Conservation (phyloP, 2,888 invertebrate genomes). For the Automeris io region DNA sequence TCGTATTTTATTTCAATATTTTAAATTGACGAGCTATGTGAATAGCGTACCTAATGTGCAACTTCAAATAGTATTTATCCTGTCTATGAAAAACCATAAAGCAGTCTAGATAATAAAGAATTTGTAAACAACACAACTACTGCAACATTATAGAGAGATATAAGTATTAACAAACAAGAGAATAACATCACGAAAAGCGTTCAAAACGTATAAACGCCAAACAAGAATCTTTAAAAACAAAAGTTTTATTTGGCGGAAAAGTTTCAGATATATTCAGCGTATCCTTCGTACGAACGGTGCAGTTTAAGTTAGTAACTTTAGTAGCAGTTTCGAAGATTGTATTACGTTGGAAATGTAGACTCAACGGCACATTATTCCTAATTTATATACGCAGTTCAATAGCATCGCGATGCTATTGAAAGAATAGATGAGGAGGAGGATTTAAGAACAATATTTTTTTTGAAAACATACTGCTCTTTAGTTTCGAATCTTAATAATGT, state of each 20-base stretch:
- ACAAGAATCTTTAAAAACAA: constrained; percentile 23
- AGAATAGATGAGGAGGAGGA: too few species aligned
- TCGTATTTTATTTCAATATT: too few species aligned
- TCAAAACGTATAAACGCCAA: constrained; percentile 18
- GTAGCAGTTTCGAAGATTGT: constrained; percentile 26
- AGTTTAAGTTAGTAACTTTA: constrained; percentile 28
- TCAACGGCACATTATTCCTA: constrained; percentile 30
- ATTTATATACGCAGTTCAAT: constrained; percentile 62
- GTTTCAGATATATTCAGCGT: constrained; percentile 17
- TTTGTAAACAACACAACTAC: not conserved
- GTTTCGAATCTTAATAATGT: too few species aligned
- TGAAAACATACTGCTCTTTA: constrained; percentile 45
- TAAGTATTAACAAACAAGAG: not conserved
- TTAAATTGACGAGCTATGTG: too few species aligned
- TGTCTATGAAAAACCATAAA: too few species aligned
- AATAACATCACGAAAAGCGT: constrained; percentile 10
- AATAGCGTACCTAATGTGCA: too few species aligned
- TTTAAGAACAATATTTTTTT: too few species aligned
- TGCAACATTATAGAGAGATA: not conserved
- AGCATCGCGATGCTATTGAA: too few species aligned
- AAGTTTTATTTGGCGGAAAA: constrained; percentile 27
- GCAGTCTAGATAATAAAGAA: not conserved
- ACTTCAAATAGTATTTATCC: too few species aligned
- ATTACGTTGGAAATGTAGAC: constrained; percentile 27
- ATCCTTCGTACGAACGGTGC: constrained; percentile 25